These are phyloP conservation scores for Protonibea diacanthus DNA, from an alignment of 2,797 vertebrate genomes.

Conservation along the genomic window DNA sequence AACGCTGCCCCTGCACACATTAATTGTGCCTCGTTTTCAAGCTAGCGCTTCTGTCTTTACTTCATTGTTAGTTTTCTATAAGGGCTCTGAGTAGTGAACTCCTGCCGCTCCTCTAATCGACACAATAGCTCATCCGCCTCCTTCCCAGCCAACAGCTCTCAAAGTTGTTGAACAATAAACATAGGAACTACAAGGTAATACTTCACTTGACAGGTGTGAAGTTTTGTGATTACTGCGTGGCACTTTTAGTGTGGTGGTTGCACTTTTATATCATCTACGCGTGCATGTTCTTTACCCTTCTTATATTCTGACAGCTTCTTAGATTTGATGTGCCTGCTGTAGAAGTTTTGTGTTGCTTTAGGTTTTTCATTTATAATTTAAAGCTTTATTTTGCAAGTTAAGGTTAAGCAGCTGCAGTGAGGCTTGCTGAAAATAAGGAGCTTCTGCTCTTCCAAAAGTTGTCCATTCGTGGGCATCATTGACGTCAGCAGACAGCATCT, in stretches of 20 bases:
- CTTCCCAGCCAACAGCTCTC: conserved; percentile 22
- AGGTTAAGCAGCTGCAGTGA: background rate
- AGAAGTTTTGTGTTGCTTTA: background rate
- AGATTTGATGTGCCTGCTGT: background rate
- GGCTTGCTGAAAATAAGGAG: background rate
- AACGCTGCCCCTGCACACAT: conserved; percentile 4
- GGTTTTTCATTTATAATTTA: background rate
- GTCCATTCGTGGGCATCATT: background rate
- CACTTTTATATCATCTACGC: conserved; percentile 16
- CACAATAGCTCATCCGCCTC: conserved; percentile 20
- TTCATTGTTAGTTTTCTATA: conserved; percentile 35
- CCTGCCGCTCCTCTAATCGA: conserved; percentile 11
- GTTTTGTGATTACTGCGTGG: background rate
- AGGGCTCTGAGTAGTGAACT: conserved; percentile 16
- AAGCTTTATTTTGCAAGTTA: background rate
- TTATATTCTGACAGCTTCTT: background rate
- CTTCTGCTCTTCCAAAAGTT: background rate
- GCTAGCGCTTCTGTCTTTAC: conserved; percentile 12
- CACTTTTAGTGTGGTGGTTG: background rate
- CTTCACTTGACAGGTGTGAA: background rate
- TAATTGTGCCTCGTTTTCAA: conserved; percentile 20
- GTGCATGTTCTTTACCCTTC: background rate
- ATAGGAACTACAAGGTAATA: conserved; percentile 27
- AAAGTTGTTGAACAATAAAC: conserved; percentile 31
- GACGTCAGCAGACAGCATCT: background rate